These are phyloP conservation scores for Pomacea canaliculata DNA, from an alignment of 2,888 invertebrate species.

Conservation along the genomic window DNA sequence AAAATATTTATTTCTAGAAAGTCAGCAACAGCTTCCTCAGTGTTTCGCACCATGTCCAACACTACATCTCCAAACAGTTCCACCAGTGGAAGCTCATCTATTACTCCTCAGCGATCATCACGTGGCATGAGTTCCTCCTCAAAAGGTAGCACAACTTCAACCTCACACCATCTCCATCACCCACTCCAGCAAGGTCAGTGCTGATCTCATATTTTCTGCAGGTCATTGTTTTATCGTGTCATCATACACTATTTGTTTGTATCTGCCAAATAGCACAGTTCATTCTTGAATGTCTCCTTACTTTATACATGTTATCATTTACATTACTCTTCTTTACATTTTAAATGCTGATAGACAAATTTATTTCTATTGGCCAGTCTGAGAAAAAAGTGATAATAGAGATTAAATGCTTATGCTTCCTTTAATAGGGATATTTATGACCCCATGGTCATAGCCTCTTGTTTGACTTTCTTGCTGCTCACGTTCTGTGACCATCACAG, in stretches of 20 bases:
- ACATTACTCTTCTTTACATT: too few species aligned
- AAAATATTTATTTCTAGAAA: conserved; percentile 23
- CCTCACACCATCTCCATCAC: conserved; percentile 66
- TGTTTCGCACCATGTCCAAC: conserved; percentile 55
- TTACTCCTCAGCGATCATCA: conserved; percentile 58
- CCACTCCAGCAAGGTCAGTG: conserved; percentile 60
- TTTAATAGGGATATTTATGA: too few species aligned
- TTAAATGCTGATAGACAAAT: too few species aligned
- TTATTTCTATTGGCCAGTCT: too few species aligned
- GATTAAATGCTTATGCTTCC: too few species aligned
- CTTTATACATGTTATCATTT: not conserved
- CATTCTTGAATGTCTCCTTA: not conserved
- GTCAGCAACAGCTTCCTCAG: conserved; percentile 42
- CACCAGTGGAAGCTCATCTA: conserved; percentile 62
- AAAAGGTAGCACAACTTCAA: conserved; percentile 63
- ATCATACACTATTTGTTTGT: not conserved
- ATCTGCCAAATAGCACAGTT: too few species aligned
- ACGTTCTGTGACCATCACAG: too few species aligned
- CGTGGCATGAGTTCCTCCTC: conserved; percentile 60
- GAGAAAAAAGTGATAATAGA: too few species aligned
- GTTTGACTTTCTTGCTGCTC: too few species aligned
- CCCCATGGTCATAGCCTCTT: too few species aligned
- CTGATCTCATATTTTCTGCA: not conserved
- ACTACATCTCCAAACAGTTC: conserved; percentile 64
- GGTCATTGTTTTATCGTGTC: not conserved